Base-by-base conservation (phyloP, 2,888 invertebrate species). In the Lysandra bellargus region DNA sequence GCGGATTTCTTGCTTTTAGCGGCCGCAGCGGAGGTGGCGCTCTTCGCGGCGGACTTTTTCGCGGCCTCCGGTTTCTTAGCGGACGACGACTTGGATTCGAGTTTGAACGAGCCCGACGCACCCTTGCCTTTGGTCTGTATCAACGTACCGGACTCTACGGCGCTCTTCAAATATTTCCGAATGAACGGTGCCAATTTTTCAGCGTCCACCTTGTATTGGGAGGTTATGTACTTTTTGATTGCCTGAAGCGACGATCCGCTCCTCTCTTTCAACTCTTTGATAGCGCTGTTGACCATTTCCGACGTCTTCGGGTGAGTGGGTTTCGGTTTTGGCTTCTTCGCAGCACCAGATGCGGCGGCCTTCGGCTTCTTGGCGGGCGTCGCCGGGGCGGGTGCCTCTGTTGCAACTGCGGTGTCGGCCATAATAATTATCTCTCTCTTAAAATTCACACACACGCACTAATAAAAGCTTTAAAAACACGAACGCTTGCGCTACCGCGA, bases 151-250 rank as follows among this genome's bases (percentile, higher is more conserved):
- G 91, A 90, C 1, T 88, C 90, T n/a, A 96, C 95, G 23, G 95
- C 95, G 17, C 89, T 86, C 86, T 95, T 96, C 81, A 96, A 83
- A 61, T 83, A 84, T 83, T 95, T 95, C 82, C 95, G 95, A 83
- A 96, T 96, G 88, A 95, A 96, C 1, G 94, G 93, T 1, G 95
- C 92, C 75, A 95, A 85, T 84, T 95, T 96, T 80, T 95, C 95
- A 1, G 93, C 91, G 85, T 96, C 96, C 6, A 96, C 91, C 12
- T 79, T 95, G 92, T 96, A 96, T 80, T 94, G 95, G 40, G 93
- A 89, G 12, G 93, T 88, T 78, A 97, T 95, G 86, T 95, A 96
- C 85, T 96, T 96, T 86, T 96, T 96, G 86, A 96, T 96, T 2
- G 92, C 92, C 85, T 87, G 93, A 82, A 89, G 85, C 0, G 96